Base-by-base conservation (phyloP, 1,140 invertebrate species). In the Chionoecetes opilio region DNA sequence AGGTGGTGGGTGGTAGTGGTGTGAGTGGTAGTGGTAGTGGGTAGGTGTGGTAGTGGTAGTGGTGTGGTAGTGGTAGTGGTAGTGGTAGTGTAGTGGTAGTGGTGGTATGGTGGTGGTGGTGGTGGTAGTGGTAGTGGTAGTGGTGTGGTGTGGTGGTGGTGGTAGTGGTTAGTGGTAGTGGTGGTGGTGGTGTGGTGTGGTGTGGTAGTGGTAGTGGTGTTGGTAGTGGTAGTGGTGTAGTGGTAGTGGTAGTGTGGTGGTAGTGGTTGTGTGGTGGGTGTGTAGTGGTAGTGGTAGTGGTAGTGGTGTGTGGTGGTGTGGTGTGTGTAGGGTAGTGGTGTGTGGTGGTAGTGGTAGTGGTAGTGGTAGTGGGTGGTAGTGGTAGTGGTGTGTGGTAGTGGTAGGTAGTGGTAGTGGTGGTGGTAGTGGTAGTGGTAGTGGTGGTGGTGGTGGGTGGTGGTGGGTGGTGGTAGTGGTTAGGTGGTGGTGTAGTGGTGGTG, bases 161-260 rank as follows among this genome's bases (percentile, higher is more conserved):
- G n/a, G 63, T 75, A 75, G 63, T 75, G n/a, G 63, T 75, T 75
- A 75, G 63, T 75, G n/a, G 63, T 75, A 75, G n/a, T 75, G n/a
- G 63, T 75, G n/a, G 63, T 75, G 21, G n/a, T 75, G 21, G n/a
- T n/a, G n/a, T n/a, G n/a, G n/a, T n/a, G 53, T 75, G 21, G 53
- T 75, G 21, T n/a, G 53, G 8, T 75, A 21, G 6, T 46, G 41
- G 5, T 46, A 21, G 6, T 9, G 53, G 6, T 75, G 9, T 9
- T 75, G 53, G 6, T 9, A 21, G 6, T 75, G 9, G 6, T 75
- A 21, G 6, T 75, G 53, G 8, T 75, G 9, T n/a, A n/a, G 6
- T 75, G 53, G 8, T 75, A 21, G 6, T 9, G 53, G 6, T 75
- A 21, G 8, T 9, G 9, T 75, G 3, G 53, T 75, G 6, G 21